A percentile compares a stretch with the other conserved stretches of the same genome.
phyloP scores from a whole-genome alignment of 1,140 invertebrate genomes.

The Drosophila nigrodunni region DNA sequence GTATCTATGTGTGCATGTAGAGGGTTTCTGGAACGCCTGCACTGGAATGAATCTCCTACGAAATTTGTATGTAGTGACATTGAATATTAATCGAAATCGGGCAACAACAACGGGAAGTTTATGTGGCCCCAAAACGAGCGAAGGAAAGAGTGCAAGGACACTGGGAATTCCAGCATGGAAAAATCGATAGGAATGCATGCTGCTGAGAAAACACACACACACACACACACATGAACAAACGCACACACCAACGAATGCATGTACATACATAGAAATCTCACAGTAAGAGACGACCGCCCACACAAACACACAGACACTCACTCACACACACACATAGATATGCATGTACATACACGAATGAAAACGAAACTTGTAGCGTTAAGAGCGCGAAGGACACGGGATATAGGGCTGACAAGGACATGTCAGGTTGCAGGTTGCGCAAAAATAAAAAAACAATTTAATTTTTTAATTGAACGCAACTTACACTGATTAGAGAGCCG shows the following conservation, averaged over 20 bases:
- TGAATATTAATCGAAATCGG: slow-evolving; percentile 3
- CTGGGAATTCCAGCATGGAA: slow-evolving; percentile 66
- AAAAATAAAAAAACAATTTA: slow-evolving; percentile 54
- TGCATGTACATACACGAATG: slow-evolving; percentile 21
- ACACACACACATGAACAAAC: slow-evolving; percentile 7
- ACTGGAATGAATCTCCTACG: slow-evolving; percentile 23
- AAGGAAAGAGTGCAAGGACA: slow-evolving; percentile 68
- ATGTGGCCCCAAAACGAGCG: slow-evolving; percentile 37
- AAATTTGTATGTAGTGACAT: background rate
- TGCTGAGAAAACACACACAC: slow-evolving; percentile 22
- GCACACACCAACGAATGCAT: slow-evolving; percentile 17
- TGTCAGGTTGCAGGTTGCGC: slow-evolving; percentile 58
- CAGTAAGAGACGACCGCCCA: slow-evolving; percentile 25
- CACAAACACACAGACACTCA: slow-evolving; percentile 13
- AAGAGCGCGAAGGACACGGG: slow-evolving; percentile 51
- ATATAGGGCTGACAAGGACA: slow-evolving; percentile 61
- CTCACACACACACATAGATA: slow-evolving; percentile 1
- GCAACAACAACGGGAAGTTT: slow-evolving; percentile 18
- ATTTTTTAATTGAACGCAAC: slow-evolving; percentile 23
- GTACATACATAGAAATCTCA: slow-evolving; percentile 38
- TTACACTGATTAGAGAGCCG: slow-evolving; percentile 71
- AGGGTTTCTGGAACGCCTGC: slow-evolving; percentile 10
- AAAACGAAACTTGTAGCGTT: slow-evolving; percentile 70
- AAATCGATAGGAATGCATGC: slow-evolving; percentile 74
- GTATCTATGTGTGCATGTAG: background rate